These are phyloP conservation scores for Thelaira solivaga DNA, from an alignment of 2,888 invertebrate genomes.

Conservation along the genomic window DNA sequence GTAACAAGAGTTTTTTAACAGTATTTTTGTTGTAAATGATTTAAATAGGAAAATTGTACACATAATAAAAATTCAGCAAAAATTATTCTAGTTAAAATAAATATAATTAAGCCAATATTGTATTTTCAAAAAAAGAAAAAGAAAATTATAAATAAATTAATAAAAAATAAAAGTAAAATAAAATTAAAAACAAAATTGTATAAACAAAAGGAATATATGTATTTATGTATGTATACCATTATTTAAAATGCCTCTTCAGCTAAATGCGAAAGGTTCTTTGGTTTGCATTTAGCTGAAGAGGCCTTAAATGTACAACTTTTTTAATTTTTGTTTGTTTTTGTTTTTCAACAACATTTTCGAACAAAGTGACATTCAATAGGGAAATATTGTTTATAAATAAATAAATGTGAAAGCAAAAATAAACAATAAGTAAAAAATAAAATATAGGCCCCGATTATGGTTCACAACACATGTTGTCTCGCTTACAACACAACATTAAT, in stretches of 20 bases:
- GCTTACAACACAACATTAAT: too few relatives aligned
- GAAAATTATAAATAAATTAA: slow-evolving; percentile 34
- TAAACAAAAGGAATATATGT: slow-evolving; percentile 15
- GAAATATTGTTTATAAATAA: slow-evolving; percentile 42
- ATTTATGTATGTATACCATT: too few relatives aligned
- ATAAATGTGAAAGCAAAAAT: background rate
- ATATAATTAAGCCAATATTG: slow-evolving; percentile 8
- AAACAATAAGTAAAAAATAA: too few relatives aligned
- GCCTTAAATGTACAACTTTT: too few relatives aligned
- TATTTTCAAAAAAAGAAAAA: background rate
- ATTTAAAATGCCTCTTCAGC: too few relatives aligned
- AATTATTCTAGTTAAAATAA: slow-evolving; percentile 28
- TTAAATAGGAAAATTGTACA: background rate
- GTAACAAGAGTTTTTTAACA: too few relatives aligned
- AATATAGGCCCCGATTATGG: too few relatives aligned
- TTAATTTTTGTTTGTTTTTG: too few relatives aligned
- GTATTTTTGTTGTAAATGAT: slow-evolving; percentile 54
- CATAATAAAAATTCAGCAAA: background rate
- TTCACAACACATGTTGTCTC: too few relatives aligned
- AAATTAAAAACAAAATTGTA: background rate
- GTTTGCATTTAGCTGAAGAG: too few relatives aligned
- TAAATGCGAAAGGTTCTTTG: too few relatives aligned
- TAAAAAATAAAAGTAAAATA: slow-evolving; percentile 11
- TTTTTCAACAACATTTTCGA: slow-evolving; percentile 40
- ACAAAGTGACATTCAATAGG: slow-evolving; percentile 57